phyloP scores from a whole-genome alignment of 2,888 invertebrate genomes.

The Resseliella maxima region DNA sequence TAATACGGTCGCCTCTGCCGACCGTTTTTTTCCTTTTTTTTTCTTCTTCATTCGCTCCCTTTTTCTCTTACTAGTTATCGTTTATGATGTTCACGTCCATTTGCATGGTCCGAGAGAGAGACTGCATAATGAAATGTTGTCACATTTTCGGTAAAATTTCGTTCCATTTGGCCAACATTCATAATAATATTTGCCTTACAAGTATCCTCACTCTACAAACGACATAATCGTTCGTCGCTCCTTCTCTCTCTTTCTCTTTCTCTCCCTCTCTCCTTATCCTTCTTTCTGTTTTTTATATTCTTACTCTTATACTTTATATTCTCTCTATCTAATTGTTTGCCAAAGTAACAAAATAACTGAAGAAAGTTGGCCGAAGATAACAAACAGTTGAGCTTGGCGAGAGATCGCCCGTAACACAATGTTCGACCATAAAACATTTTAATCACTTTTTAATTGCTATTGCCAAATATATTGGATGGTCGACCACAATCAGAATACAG shows the following conservation, averaged over 20 bases:
- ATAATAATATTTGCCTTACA: background rate
- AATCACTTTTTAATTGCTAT: slow-evolving; percentile 35
- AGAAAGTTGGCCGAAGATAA: slow-evolving; percentile 30
- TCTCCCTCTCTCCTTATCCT: too few relatives aligned
- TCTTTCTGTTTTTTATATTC: too few relatives aligned
- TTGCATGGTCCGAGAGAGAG: too few relatives aligned
- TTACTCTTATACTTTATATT: too few relatives aligned
- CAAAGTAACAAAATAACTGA: background rate
- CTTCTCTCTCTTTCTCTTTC: background rate
- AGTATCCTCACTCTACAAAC: too few relatives aligned
- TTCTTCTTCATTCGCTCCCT: background rate
- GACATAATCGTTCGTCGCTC: background rate
- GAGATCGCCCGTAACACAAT: background rate
- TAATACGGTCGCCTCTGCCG: background rate
- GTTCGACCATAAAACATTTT: slow-evolving; percentile 42
- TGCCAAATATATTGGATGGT: background rate
- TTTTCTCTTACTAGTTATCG: too few relatives aligned
- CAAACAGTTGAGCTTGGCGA: background rate
- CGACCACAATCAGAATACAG: background rate
- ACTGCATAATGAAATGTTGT: background rate
- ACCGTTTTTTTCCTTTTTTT: background rate
- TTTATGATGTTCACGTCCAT: too few relatives aligned
- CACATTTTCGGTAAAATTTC: background rate
- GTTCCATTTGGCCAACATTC: background rate
- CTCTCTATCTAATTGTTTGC: slow-evolving; percentile 21